These are phyloP conservation scores for Periophthalmus modestus DNA, from an alignment of 2,113 vertebrate genomes.

Conservation along the genomic window DNA sequence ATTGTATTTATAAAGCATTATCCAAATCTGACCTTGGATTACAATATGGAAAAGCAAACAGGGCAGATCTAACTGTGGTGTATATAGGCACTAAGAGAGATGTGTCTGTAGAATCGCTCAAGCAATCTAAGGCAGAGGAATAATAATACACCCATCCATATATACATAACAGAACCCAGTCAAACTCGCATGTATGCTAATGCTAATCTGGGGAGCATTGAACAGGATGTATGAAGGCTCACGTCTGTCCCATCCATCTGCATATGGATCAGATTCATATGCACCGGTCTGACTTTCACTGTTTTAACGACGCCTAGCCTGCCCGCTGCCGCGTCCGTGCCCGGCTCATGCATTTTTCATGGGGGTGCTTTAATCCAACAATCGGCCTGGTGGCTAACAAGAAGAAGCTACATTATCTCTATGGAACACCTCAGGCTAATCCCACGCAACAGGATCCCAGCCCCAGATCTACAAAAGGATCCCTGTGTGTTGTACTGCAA, in stretches of 20 bases:
- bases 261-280: not conserved
- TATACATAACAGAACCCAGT: not conserved
- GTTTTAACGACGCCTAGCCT: not conserved
- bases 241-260: not conserved
- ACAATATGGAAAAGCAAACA: no score
- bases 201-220: not conserved
- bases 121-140: no score
- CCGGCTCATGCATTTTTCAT: not conserved
- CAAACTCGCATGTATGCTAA: not conserved
- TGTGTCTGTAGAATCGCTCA: no score
- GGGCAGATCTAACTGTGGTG: no score
- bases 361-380: not conserved
- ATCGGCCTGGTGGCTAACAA: not conserved
- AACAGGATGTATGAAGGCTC: not conserved
- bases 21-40: no score
- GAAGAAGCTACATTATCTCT: not conserved
- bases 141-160: not conserved
- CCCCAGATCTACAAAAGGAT: no score
- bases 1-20: no score
- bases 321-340: not conserved
- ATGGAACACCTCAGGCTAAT: not conserved
- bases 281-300: not conserved
- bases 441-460: not conserved
- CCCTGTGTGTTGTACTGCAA: no score
- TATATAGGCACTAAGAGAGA: no score